phyloP scores from a whole-genome alignment of 1,140 invertebrate genomes.

The Ceratina calcarata region DNA sequence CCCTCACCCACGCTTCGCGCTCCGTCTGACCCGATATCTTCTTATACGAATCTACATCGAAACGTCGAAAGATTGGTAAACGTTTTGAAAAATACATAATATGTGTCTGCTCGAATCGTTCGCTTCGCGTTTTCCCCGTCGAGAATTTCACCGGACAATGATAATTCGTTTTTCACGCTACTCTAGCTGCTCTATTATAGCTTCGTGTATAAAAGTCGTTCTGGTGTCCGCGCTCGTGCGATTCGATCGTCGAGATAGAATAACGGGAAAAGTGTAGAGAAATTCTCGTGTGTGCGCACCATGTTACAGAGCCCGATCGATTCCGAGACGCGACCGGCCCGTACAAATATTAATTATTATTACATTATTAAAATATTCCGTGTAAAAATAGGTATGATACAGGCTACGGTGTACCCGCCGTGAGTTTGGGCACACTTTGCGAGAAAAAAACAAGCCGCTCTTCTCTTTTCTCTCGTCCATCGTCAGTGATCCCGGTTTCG shows the following conservation, averaged over 20 bases:
- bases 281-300: constrained; percentile 47
- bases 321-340: constrained; percentile 5
- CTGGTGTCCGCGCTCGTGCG: constrained; percentile 50
- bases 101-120: background rate
- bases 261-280: constrained; percentile 47
- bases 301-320: constrained; percentile 8
- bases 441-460: constrained; percentile 33
- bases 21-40: no score
- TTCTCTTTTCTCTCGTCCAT: constrained; percentile 16
- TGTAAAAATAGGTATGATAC: constrained; percentile 78
- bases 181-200: constrained; percentile 37
- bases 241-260: constrained; percentile 48
- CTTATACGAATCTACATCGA: background rate
- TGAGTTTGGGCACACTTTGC: background rate
- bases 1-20: background rate
- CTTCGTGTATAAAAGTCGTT: constrained; percentile 38
- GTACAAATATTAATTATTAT: constrained; percentile 55
- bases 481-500: background rate
- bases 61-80: background rate
- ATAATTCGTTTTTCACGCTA: constrained; percentile 21
- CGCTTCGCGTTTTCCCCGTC: background rate
- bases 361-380: constrained; percentile 74
- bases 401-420: constrained; percentile 46
- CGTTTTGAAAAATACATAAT: no score
- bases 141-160: background rate